phyloP scores from a whole-genome alignment of 1,140 invertebrate species.

The Trichonephila clavipes region DNA sequence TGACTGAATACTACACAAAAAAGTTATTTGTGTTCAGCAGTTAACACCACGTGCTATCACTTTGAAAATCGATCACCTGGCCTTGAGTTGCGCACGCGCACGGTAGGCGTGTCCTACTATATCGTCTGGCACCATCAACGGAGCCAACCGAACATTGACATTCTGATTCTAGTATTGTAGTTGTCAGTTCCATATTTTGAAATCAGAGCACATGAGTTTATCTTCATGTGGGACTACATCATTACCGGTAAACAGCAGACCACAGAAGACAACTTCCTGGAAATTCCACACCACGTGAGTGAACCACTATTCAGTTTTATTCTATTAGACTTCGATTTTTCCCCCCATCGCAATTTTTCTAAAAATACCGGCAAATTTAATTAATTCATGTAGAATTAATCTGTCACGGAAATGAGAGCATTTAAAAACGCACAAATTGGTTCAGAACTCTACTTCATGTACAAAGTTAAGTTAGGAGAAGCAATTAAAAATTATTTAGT shows the following conservation, averaged over 20 bases:
- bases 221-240: neutral
- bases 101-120: neutral
- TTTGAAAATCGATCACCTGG: constrained; percentile 36
- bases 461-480: too few species aligned
- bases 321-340: too few species aligned
- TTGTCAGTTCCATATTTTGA: neutral
- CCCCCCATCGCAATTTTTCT: too few species aligned
- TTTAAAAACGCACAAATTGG: too few species aligned
- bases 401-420: too few species aligned
- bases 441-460: too few species aligned
- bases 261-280: neutral
- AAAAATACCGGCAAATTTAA: too few species aligned
- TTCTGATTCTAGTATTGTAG: neutral
- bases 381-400: too few species aligned
- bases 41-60: constrained; percentile 38
- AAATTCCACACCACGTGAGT: neutral
- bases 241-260: neutral
- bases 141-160: constrained; percentile 61
- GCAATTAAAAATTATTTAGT: too few species aligned
- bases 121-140: constrained; percentile 7
- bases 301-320: neutral
- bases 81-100: constrained; percentile 56
- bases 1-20: neutral
- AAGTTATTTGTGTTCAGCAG: neutral
- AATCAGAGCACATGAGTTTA: neutral